phyloP scores from a whole-genome alignment of 2,113 vertebrate species.

The Calyptommatus sinebrachiatus region DNA sequence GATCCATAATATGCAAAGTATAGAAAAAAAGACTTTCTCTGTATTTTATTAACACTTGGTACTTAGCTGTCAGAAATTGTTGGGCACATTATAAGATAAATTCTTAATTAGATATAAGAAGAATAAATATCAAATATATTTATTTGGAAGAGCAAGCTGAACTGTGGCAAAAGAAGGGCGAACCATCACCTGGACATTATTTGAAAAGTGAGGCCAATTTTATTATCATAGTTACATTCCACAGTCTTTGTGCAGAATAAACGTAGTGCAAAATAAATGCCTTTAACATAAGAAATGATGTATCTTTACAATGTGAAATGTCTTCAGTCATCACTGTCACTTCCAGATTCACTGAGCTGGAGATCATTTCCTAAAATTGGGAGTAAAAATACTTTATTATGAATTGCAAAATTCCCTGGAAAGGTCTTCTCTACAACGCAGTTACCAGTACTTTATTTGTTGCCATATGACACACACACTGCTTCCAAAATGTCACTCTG shows the following conservation, averaged over 20 bases:
- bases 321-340: slow-evolving; percentile 90
- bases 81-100: slow-evolving; percentile 50
- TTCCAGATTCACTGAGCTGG: slow-evolving; percentile 95
- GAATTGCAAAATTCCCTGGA: slow-evolving; percentile 31
- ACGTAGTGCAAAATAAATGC: slow-evolving; percentile 69
- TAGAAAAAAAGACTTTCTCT: slow-evolving; percentile 57
- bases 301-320: slow-evolving; percentile 52
- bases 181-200: slow-evolving; percentile 55
- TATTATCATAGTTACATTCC: slow-evolving; percentile 64
- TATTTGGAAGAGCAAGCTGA: slow-evolving; percentile 49
- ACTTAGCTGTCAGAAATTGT: slow-evolving; percentile 62
- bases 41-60: slow-evolving; percentile 52
- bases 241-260: slow-evolving; percentile 59
- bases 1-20: slow-evolving; percentile 58
- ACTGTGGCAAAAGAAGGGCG: slow-evolving; percentile 25
- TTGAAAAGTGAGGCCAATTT: slow-evolving; percentile 66
- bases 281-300: slow-evolving; percentile 61
- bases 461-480: no score
- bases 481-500: no score
- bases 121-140: slow-evolving; percentile 64
- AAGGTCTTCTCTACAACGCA: neutral
- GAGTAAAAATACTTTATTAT: slow-evolving; percentile 24
- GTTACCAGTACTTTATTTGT: no score
- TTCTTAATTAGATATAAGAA: slow-evolving; percentile 44
- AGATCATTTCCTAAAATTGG: slow-evolving; percentile 90